phyloP scores from a whole-genome alignment of 2,888 invertebrate genomes.

The Flexamia atlantica region DNA sequence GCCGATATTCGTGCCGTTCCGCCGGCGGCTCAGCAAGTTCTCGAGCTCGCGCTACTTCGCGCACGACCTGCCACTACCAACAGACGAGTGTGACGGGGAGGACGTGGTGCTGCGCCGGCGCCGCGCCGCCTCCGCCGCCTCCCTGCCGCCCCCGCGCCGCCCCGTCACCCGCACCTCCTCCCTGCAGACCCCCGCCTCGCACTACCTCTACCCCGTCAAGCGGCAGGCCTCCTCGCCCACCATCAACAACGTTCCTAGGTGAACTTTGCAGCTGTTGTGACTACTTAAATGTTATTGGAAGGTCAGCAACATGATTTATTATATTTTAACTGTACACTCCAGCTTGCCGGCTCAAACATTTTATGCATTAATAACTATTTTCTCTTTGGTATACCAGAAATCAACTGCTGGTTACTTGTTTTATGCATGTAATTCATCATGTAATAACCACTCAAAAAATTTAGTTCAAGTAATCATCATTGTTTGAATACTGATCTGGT shows the following conservation, averaged over 20 bases:
- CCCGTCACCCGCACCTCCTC: constrained; percentile 73
- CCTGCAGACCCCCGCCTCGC: constrained; percentile 71
- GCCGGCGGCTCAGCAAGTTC: constrained; percentile 76
- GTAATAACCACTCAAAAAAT: no score
- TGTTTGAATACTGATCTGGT: no score
- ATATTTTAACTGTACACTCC: no score
- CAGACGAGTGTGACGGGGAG: constrained; percentile 79
- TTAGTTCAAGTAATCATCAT: no score
- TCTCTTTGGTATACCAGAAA: no score
- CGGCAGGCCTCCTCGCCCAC: constrained; percentile 77
- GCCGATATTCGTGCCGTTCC: constrained; percentile 74
- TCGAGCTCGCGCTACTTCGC: constrained; percentile 78
- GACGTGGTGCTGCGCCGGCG: constrained; percentile 65
- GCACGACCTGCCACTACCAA: constrained; percentile 80
- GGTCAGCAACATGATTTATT: no score
- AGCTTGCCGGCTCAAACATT: no score
- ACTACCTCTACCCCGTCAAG: constrained; percentile 74
- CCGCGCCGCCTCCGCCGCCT: constrained; percentile 18
- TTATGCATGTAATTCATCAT: no score
- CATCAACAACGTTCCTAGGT: constrained; percentile 67
- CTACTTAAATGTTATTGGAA: no score
- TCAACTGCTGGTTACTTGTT: no score
- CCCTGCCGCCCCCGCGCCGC: constrained; percentile 65
- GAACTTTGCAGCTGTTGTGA: no score
- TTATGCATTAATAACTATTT: no score